Evolutionary conservation across 1,140 invertebrate genomes (phyloP).

Genomic region (Maniola jurtina): DNA sequence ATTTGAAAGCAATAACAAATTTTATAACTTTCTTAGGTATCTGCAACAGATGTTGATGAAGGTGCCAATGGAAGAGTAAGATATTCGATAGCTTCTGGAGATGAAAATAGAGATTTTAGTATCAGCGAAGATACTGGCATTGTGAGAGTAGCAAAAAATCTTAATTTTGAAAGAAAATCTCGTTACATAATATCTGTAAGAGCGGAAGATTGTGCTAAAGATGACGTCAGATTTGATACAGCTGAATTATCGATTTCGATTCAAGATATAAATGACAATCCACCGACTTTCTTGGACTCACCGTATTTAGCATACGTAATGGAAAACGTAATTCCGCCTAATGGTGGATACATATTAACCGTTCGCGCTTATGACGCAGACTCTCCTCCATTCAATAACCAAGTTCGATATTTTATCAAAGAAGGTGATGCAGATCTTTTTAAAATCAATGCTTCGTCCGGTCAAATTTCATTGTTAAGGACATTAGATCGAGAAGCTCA

Average conservation of each 20-base stretch:
- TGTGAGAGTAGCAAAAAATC: constrained; percentile 92
- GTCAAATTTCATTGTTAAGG: constrained; percentile 89
- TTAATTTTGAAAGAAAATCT: constrained; percentile 94
- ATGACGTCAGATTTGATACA: constrained; percentile 83
- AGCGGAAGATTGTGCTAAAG: constrained; percentile 92
- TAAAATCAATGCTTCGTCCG: constrained; percentile 92
- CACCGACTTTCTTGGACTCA: constrained; percentile 93
- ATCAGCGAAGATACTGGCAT: constrained; percentile 94
- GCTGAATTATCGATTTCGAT: constrained; percentile 86
- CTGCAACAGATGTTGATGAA: constrained; percentile 94
- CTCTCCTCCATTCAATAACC: constrained; percentile 92
- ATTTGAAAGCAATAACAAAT: not conserved
- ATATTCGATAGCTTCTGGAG: constrained; percentile 93
- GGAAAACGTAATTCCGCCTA: constrained; percentile 91
- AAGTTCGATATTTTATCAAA: constrained; percentile 94
- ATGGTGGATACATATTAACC: constrained; percentile 87
- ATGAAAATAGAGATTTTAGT: constrained; percentile 93
- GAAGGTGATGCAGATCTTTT: constrained; percentile 94
- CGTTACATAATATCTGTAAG: constrained; percentile 90
- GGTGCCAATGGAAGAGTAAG: constrained; percentile 92
- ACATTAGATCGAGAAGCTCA: constrained; percentile 91
- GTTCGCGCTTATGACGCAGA: constrained; percentile 94
- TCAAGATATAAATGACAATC: constrained; percentile 96
- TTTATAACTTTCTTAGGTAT: constrained; percentile 81
- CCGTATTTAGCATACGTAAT: constrained; percentile 95